A percentile compares a stretch with the other conserved stretches of the same genome.
These are phyloP conservation scores for Channa striata DNA, from an alignment of 2,797 vertebrate species.

Conservation along the genomic window DNA sequence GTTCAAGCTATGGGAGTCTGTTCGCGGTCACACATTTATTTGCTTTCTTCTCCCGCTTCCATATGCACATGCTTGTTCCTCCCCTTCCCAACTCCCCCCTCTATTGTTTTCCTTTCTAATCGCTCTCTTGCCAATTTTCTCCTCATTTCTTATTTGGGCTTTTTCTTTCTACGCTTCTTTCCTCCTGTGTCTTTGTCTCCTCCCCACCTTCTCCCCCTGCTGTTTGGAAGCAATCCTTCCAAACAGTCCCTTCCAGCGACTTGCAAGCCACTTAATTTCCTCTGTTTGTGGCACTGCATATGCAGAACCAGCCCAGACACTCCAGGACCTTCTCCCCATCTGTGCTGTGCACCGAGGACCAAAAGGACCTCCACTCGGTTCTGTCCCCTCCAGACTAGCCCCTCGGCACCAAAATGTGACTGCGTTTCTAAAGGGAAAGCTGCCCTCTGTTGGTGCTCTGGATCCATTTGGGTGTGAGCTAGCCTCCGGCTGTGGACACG, in stretches of 20 bases:
- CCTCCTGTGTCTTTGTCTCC: conserved; percentile 48
- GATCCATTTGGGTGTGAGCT: conserved; percentile 58
- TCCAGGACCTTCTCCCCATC: conserved; percentile 39
- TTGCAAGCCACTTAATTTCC: conserved; percentile 57
- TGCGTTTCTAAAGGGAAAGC: conserved; percentile 42
- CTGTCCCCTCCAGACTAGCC: conserved; percentile 21
- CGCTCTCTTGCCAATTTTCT: conserved; percentile 60
- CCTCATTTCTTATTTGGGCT: conserved; percentile 45
- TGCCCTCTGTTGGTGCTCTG: conserved; percentile 60
- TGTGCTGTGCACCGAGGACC: conserved; percentile 31
- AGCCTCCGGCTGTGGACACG: conserved; percentile 61
- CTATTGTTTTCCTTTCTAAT: conserved; percentile 63
- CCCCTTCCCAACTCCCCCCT: conserved; percentile 37
- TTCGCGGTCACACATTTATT: conserved; percentile 32
- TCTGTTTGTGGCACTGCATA: conserved; percentile 45
- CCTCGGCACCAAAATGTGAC: conserved; percentile 24
- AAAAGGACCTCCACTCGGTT: conserved; percentile 30
- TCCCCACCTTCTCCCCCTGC: conserved; percentile 25
- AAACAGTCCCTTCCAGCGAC: conserved; percentile 53
- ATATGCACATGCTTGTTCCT: conserved; percentile 46
- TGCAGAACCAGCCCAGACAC: conserved; percentile 52
- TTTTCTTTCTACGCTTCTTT: conserved; percentile 29
- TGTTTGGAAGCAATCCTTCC: conserved; percentile 59
- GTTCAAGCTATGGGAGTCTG: conserved; percentile 11
- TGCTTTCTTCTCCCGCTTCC: conserved; percentile 36